These are phyloP conservation scores for Megalops atlanticus DNA, from an alignment of 2,113 vertebrate species.

Conservation along the genomic window DNA sequence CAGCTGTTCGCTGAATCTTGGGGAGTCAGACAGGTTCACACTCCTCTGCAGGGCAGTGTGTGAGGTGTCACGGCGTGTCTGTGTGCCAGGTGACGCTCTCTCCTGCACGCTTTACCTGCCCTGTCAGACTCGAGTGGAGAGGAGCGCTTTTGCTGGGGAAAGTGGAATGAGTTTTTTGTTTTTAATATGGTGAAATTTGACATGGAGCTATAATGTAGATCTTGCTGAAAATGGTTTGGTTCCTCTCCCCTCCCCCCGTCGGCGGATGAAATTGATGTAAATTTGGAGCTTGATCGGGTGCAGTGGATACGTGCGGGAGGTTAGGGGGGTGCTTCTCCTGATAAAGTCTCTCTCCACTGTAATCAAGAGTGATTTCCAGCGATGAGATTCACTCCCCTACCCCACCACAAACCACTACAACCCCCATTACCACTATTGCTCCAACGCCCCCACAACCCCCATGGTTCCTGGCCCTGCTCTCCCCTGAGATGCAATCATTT, in stretches of 20 bases:
- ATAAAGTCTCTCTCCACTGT: background rate
- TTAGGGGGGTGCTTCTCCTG: background rate
- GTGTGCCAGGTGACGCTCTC: no score
- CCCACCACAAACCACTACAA: background rate
- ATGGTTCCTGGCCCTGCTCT: background rate
- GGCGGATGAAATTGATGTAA: background rate
- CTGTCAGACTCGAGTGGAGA: background rate
- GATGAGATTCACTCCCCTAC: background rate
- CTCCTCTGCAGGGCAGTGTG: no score
- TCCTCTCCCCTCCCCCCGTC: background rate
- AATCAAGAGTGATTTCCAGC: no score
- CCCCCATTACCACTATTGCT: constrained; percentile 11
- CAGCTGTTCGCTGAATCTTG: no score
- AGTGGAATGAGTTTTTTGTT: no score
- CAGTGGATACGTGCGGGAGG: background rate
- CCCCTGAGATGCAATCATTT: constrained; percentile 4
- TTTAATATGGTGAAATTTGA: background rate
- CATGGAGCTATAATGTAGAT: background rate
- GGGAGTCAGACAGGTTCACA: no score
- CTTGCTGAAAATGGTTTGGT: background rate
- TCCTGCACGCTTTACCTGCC: background rate
- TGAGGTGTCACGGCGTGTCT: no score
- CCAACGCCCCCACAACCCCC: background rate
- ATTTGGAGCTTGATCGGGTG: background rate
- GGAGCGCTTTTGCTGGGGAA: background rate